phyloP scores from a whole-genome alignment of 37 sponge, comb jelly and placozoan genomes.

The Theonella swinhoei region DNA sequence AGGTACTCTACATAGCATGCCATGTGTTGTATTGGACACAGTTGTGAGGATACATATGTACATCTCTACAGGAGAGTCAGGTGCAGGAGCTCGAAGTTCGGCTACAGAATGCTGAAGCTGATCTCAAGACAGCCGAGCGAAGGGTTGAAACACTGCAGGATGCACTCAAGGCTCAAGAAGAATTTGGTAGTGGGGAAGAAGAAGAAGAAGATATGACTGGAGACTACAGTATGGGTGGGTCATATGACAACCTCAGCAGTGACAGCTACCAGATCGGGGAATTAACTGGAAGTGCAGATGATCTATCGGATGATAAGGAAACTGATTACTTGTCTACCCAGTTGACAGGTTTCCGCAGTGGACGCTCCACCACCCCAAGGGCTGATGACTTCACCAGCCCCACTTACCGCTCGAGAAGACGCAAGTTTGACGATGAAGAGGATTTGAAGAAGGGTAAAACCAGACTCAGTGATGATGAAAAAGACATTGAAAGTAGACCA shows the following conservation, averaged over 20 bases:
- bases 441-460: background rate
- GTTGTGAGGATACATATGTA: no score
- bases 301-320: background rate
- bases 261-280: conserved; percentile 41
- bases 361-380: background rate
- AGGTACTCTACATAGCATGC: no score
- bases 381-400: background rate
- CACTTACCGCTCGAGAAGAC: background rate
- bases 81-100: conserved; percentile 66
- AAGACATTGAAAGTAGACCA: background rate
- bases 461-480: background rate
- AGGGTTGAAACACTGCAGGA: conserved; percentile 73
- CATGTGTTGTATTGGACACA: no score
- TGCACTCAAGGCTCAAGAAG: conserved; percentile 69
- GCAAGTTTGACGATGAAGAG: background rate
- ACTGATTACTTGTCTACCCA: background rate
- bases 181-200: conserved; percentile 33
- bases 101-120: conserved; percentile 41
- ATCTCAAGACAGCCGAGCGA: conserved; percentile 76
- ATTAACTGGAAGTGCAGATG: background rate
- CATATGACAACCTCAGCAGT: conserved; percentile 18
- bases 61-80: conserved; percentile 66
- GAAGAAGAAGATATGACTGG: background rate
- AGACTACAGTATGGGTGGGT: background rate
- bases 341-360: background rate